A percentile compares a stretch with the other conserved stretches of the same genome.
phyloP scores from a whole-genome alignment of 2,113 vertebrate genomes.

The Platichthys flesus region DNA sequence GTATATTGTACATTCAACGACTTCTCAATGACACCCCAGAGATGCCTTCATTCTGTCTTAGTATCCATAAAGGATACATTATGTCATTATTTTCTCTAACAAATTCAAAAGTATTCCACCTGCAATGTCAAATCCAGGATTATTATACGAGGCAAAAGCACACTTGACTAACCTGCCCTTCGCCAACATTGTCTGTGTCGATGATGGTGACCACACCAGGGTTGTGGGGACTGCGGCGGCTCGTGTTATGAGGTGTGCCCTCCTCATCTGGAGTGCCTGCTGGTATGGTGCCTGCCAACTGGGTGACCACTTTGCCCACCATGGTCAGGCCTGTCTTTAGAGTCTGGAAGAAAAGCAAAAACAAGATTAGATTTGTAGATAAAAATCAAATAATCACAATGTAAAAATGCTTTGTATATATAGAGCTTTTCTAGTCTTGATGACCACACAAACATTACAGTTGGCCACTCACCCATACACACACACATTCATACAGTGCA shows the following conservation, averaged over 20 bases:
- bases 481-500: too few relatives aligned
- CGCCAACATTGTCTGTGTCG: constrained; percentile 92
- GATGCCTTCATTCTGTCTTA: too few relatives aligned
- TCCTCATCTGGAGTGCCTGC: constrained; percentile 91
- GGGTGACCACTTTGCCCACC: constrained; percentile 98
- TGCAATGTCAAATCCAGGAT: too few relatives aligned
- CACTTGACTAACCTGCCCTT: constrained; percentile 92
- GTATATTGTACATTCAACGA: too few relatives aligned
- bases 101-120: too few relatives aligned
- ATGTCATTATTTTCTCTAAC: too few relatives aligned
- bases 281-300: constrained; percentile 92
- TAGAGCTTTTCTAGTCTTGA: too few relatives aligned
- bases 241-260: constrained; percentile 85
- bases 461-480: too few relatives aligned
- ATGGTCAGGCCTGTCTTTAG: constrained; percentile 96
- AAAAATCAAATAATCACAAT: not conserved
- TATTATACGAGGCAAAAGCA: too few relatives aligned
- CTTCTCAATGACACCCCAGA: too few relatives aligned
- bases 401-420: not conserved
- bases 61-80: too few relatives aligned
- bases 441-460: too few relatives aligned
- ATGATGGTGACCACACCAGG: constrained; percentile 95
- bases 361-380: not conserved
- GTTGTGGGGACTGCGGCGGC: constrained; percentile 89
- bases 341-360: constrained; percentile 80